Base-by-base conservation (phyloP, 1,140 invertebrate genomes). In the Drosophila sproati region DNA sequence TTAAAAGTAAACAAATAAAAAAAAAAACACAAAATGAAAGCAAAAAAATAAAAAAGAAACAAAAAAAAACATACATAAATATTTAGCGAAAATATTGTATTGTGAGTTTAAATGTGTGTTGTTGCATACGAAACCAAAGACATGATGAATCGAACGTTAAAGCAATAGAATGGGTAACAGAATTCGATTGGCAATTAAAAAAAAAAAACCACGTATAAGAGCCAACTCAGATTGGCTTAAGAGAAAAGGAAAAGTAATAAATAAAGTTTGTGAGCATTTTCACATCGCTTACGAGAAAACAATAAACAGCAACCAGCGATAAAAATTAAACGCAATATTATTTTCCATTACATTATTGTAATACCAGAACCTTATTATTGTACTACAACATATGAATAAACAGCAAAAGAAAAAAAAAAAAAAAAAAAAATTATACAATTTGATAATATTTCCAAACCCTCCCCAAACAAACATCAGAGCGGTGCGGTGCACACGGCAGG, bases 21-120 rank as follows among this genome's bases (percentile, higher is more conserved):
- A 74, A 74, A 68, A 48, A 47, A 48, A 37, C 37, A 56, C 1
- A 20, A 51, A 52, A 73, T 54, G 32, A 47, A 74, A 61, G 10
- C 32, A 39, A 51, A 66, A 68, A 51, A 66, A 81, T 67, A 85
- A 67, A 57, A 73, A 74, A 68, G 37, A 47, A 48, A 37, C 37
- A 56, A 66, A 68, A 60, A 66, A 71, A 76, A 59, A 71, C 50
- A 81, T 80, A 85, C 75, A 89, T 81, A 86, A 90, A 81, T 90
- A 90, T 90, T 90, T 90, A 90, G 82, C 78, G 61, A 90, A 89
- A 90, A 90, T 90, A 90, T 90, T 89, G 80, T 89, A 89, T 89
- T 89, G 85, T 89, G 85, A 89, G 80, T 89, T 89, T 81, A 82
- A 82, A 78, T 87, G 81, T 88, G 80, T 83, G 88, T 89, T 89